These are phyloP conservation scores for Harpegnathos saltator DNA, from an alignment of 1,140 invertebrate genomes.

Conservation along the genomic window DNA sequence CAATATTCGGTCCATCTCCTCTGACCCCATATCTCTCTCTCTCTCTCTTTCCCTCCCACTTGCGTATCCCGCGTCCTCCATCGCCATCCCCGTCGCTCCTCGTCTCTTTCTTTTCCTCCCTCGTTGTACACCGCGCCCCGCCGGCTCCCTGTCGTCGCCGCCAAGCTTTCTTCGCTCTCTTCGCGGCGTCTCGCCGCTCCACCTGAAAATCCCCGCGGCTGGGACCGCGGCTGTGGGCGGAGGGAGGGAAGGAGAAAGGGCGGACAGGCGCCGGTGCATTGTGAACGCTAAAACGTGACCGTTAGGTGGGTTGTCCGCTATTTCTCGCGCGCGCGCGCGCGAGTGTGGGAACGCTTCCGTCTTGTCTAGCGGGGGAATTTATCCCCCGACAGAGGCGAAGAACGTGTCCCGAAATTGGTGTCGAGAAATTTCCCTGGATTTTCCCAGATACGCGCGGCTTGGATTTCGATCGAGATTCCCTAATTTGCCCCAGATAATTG, in stretches of 20 bases:
- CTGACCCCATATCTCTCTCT: slow-evolving; percentile 84
- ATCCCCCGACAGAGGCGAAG: too few species aligned
- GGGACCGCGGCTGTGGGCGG: too few species aligned
- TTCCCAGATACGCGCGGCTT: too few species aligned
- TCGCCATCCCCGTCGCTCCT: slow-evolving; percentile 31
- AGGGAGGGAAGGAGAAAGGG: too few species aligned
- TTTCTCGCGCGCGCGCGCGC: too few species aligned
- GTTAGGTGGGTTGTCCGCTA: too few species aligned
- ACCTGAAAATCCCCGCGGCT: slow-evolving; percentile 38
- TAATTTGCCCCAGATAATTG: too few species aligned
- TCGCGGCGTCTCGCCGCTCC: slow-evolving; percentile 11
- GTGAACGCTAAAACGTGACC: slow-evolving; percentile 26
- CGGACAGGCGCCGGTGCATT: slow-evolving; percentile 27
- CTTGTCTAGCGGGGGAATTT: too few species aligned
- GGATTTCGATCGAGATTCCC: too few species aligned
- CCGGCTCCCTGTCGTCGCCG: slow-evolving; percentile 1
- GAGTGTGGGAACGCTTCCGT: too few species aligned
- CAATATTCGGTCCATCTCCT: slow-evolving; percentile 86
- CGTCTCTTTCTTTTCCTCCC: slow-evolving; percentile 55
- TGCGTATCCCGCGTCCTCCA: slow-evolving; percentile 68
- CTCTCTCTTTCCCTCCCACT: slow-evolving; percentile 82
- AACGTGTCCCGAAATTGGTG: too few species aligned
- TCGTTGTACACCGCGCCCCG: slow-evolving; percentile 31
- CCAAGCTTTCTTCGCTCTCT: slow-evolving; percentile 51
- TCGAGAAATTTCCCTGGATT: too few species aligned